Conservation (phyloP, 2,797 vertebrate genomes). For the Oceanodroma leucorhoa region DNA sequence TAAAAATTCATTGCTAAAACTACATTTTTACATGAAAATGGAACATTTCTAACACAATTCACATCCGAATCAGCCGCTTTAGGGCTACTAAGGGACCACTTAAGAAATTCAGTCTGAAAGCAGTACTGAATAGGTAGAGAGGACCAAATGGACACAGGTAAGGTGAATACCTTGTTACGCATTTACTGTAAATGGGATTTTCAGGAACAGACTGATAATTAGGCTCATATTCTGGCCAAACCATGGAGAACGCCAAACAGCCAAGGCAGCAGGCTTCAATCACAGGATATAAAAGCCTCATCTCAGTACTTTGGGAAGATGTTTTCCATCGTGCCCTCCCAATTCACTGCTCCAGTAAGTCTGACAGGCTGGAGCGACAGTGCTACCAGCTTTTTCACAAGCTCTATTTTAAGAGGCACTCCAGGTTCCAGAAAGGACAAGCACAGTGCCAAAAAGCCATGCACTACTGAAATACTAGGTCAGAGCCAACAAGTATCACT, state of each 20-base stretch:
- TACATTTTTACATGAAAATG: not conserved
- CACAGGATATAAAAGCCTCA: not conserved
- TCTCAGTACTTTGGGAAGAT: not conserved
- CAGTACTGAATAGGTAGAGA: not conserved
- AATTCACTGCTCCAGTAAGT: not conserved
- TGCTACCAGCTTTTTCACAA: not conserved
- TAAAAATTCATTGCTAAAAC: not conserved
- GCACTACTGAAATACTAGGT: not conserved
- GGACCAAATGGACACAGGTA: not conserved
- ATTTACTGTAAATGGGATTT: not conserved
- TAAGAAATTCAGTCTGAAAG: not conserved
- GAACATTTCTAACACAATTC: not conserved
- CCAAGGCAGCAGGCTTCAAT: not conserved
- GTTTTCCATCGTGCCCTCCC: not conserved
- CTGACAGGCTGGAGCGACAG: accelerated
- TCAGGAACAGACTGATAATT: not conserved
- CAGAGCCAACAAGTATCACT: not conserved
- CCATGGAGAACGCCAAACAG: not conserved
- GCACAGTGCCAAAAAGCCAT: not conserved
- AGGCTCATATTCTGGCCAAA: not conserved
- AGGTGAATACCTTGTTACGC: not conserved
- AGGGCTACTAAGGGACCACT: not conserved
- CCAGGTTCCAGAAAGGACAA: not conserved
- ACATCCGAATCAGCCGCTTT: not conserved
- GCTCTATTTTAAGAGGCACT: not conserved